phyloP scores from a whole-genome alignment of 2,888 invertebrate genomes.

The Drosophila paracracens region DNA sequence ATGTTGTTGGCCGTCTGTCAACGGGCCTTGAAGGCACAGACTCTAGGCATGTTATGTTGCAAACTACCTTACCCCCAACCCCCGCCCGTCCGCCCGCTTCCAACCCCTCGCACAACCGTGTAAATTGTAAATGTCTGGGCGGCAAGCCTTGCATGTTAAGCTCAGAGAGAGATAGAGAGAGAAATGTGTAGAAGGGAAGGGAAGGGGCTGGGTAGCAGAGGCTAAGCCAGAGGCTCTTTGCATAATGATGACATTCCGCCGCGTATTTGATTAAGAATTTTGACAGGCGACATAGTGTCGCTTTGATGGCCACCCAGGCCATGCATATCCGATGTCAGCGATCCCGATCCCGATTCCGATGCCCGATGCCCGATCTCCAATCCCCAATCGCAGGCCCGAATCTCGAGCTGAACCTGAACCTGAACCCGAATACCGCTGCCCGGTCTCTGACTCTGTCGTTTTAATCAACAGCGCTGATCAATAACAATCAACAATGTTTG shows the following conservation, averaged over 20 bases:
- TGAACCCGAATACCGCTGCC: conserved; percentile 13
- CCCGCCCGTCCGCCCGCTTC: neutral
- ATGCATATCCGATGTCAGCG: conserved; percentile 73
- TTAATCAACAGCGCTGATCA: conserved; percentile 79
- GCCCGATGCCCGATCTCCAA: conserved; percentile 5
- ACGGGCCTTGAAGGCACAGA: conserved; percentile 40
- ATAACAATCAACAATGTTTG: conserved; percentile 82
- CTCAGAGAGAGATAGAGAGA: neutral
- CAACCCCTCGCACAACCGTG: conserved; percentile 20
- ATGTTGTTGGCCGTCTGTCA: conserved; percentile 76
- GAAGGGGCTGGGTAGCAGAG: conserved; percentile 22
- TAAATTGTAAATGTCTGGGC: conserved; percentile 67
- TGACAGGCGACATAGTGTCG: conserved; percentile 83
- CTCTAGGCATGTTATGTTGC: conserved; percentile 35
- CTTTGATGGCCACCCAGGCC: conserved; percentile 81
- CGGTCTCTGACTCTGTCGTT: conserved; percentile 61
- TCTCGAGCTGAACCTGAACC: conserved; percentile 9
- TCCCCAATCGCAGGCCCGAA: neutral
- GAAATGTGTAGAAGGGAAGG: neutral
- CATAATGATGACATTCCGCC: conserved; percentile 83
- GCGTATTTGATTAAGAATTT: conserved; percentile 83
- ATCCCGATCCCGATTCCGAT: conserved; percentile 12
- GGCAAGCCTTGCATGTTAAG: conserved; percentile 52
- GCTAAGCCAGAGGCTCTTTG: conserved; percentile 61
- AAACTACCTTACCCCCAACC: neutral